Evolutionary conservation across 2,113 vertebrate species (phyloP).

Genomic region (Mobula hypostoma): DNA sequence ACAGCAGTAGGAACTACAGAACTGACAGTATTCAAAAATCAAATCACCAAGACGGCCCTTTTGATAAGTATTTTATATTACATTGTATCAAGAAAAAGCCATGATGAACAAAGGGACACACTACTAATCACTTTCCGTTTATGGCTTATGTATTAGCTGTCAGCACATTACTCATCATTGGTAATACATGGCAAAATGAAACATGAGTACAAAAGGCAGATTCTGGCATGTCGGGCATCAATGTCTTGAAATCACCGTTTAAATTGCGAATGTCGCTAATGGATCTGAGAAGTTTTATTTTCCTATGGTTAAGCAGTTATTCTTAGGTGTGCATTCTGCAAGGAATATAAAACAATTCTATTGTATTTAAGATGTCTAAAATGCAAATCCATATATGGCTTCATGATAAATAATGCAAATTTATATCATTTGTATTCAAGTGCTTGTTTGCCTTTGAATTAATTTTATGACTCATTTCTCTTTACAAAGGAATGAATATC

Average conservation of each 20-base stretch:
- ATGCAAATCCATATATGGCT: not conserved
- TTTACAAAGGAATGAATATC: constrained; percentile 18
- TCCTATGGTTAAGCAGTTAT: not conserved
- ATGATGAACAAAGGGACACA: too few relatives aligned
- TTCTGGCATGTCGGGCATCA: not conserved
- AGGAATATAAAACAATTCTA: not conserved
- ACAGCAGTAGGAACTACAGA: not conserved
- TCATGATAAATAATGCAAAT: constrained; percentile 26
- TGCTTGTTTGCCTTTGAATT: constrained; percentile 30
- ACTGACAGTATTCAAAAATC: not conserved
- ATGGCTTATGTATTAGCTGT: not conserved
- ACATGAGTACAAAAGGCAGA: not conserved
- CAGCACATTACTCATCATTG: not conserved
- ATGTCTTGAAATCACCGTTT: not conserved
- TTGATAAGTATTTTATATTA: not conserved
- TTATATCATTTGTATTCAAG: constrained; percentile 26
- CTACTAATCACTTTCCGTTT: not conserved
- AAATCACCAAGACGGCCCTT: not conserved
- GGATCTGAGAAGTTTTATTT: not conserved
- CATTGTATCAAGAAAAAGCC: not conserved
- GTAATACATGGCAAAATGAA: not conserved
- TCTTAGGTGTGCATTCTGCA: not conserved
- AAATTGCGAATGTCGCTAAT: not conserved
- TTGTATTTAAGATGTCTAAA: not conserved
- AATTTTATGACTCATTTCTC: constrained; percentile 29